A percentile compares a stretch with the other conserved stretches of the same genome.
These are phyloP conservation scores for Sminthurinus signatus DNA, from an alignment of 1,140 invertebrate genomes.

Conservation along the genomic window DNA sequence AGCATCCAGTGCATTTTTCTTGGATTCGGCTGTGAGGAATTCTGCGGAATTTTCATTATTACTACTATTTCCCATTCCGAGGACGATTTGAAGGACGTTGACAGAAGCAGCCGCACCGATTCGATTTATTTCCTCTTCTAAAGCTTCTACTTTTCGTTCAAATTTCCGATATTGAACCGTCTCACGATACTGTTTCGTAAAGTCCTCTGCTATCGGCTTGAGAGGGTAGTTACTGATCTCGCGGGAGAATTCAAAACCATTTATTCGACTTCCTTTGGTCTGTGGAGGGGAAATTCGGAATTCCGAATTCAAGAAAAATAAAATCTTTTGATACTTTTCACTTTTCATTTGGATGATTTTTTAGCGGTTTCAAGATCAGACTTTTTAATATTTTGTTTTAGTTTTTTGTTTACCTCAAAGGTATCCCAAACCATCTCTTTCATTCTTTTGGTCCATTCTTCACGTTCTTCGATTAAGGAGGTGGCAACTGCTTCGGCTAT, in stretches of 20 bases:
- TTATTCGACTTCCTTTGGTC: too few relatives aligned
- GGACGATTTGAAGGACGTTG: constrained; percentile 12
- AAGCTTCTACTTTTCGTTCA: constrained; percentile 14
- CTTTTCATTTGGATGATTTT: too few relatives aligned
- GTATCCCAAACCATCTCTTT: constrained; percentile 28
- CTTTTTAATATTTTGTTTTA: too few relatives aligned
- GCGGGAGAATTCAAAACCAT: constrained; percentile 22
- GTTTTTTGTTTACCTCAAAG: constrained; percentile 31
- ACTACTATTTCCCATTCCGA: neutral
- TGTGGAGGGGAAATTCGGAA: neutral
- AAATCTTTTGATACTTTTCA: too few relatives aligned
- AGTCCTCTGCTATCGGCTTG: neutral
- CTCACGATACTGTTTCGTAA: neutral
- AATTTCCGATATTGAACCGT: constrained; percentile 12
- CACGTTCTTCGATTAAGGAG: constrained; percentile 14
- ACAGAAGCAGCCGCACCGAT: constrained; percentile 15
- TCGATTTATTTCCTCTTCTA: constrained; percentile 20
- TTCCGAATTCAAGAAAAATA: neutral
- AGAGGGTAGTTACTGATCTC: constrained; percentile 34
- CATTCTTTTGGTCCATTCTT: constrained; percentile 24
- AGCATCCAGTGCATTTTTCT: neutral
- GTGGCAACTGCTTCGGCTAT: neutral
- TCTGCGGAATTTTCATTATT: neutral
- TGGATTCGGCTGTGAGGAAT: neutral
- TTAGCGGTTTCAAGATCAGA: too few relatives aligned